These are phyloP conservation scores for Globia sparganii DNA, from an alignment of 2,888 invertebrate species.

Conservation along the genomic window DNA sequence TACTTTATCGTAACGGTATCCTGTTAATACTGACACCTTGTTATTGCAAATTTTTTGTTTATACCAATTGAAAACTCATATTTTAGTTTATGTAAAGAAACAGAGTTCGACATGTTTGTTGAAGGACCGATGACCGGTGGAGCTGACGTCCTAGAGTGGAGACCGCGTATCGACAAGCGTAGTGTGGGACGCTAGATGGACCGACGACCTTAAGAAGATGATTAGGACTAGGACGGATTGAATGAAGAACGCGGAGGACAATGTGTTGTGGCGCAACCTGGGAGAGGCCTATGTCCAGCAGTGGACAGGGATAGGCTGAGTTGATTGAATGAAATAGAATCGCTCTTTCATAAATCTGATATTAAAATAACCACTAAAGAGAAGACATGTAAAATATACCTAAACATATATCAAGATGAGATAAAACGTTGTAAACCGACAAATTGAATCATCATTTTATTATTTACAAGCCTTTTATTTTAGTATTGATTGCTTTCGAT, in stretches of 20 bases:
- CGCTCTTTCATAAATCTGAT: slow-evolving; percentile 22
- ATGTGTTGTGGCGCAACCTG: neutral
- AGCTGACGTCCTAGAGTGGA: neutral
- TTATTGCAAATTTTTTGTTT: slow-evolving; percentile 62
- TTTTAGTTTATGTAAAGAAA: slow-evolving; percentile 49
- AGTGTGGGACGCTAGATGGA: neutral
- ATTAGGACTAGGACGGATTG: too few relatives aligned
- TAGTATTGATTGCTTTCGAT: slow-evolving; percentile 60
- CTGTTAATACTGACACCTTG: slow-evolving; percentile 67
- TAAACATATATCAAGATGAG: slow-evolving; percentile 14
- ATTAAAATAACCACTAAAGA: slow-evolving; percentile 24
- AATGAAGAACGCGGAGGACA: neutral
- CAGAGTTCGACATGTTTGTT: neutral
- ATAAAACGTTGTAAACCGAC: slow-evolving; percentile 38
- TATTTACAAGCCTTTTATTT: slow-evolving; percentile 52
- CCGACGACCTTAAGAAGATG: too few relatives aligned
- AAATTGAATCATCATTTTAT: slow-evolving; percentile 54
- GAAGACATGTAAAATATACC: slow-evolving; percentile 14
- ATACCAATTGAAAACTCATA: slow-evolving; percentile 65
- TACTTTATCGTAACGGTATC: slow-evolving; percentile 68
- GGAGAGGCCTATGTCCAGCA: neutral
- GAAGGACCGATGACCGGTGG: neutral
- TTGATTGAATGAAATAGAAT: slow-evolving; percentile 36
- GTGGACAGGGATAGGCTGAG: neutral
- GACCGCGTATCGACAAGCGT: neutral